Evolutionary conservation across 2,888 invertebrate species (phyloP), one percentile per base, ranked within the genome.

Genomic region (Drosophila crucigera): DNA sequence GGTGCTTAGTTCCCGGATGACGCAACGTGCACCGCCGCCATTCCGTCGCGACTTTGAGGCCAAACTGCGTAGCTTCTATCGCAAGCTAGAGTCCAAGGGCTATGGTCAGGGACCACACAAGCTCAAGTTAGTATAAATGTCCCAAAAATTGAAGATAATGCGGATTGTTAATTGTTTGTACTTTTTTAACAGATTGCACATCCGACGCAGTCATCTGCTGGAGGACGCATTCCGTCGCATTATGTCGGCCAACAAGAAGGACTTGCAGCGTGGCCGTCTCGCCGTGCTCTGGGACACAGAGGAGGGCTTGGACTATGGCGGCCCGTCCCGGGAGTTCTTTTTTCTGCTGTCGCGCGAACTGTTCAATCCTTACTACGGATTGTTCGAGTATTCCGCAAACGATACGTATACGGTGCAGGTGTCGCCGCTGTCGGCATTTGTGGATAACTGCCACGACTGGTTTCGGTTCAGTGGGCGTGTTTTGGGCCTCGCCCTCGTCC

Each of bases 381-480:
- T 99, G 71, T 99, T 99, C 94, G 99, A 99, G 94, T 99, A 99
- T 93, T 98, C 99, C 0, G 99, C 99, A 55, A 98, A 98, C 92
- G 99, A 99, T 92, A 98, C 98, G 0, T 99, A 99, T 93, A 99
- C 99, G 9, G 99, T 99, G 30, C 97, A 98, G 94, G 97, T 98
- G 72, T 97, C 97, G 33, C 98, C 99, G 0, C 97, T 99, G 96
- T 99, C 99, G 3, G 97, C 98, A 0, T 99, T 99, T 91, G 99
- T 99, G 28, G 99, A 99, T 91, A 98, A 99, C 92, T 97, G 98
- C 93, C 97, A 98, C 89, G 98, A 99, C 93, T 99, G 99, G 98
- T 99, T 99, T 94, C 95, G 98, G 73, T 99, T 99, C 94, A 98
- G 98, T 66, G 99, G 99, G 0, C 96, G 99, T 79, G 98, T 99